Evolutionary conservation across 1,140 invertebrate genomes (phyloP), one percentile per base, ranked within the genome.

Genomic region (Batillaria attramentaria): DNA sequence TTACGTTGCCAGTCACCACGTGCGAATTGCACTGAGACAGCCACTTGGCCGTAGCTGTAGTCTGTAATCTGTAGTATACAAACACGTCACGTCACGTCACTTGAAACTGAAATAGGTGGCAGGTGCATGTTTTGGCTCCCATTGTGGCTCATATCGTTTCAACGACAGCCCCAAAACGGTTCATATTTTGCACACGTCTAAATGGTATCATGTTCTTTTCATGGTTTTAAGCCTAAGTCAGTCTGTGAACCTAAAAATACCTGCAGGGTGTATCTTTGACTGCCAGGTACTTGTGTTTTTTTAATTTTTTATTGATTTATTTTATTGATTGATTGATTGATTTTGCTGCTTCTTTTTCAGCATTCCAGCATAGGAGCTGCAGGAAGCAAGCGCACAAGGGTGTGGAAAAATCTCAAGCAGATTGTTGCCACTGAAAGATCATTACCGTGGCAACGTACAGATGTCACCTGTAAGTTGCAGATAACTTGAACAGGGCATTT

Each of bases 371-470:
- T 87, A 81, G 87, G 87, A n/a, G 81, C 84, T 76, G 81, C 86
- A 10, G 83, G 83, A 24, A 84, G 54, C 41, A 91, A 91, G 77
- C 90, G 86, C 79, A 87, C 85, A 31, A 84, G 88, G 68, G 83
- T 88, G 35, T 91, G 88, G 89, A 91, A 91, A 83, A 90, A 90
- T 68, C 77, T 91, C 0, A 88, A 89, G 76, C 90, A 90, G 73
- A 89, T 91, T 42, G 79, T 87, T n/a, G 78, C 87, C 57, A 84
- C 86, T 46, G 88, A 89, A 65, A 83, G 81, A 73, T 79, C 84
- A 68, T 83, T 88, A 42, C 83, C 85, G 78, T 87, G 87, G 86
- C 81, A 83, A 80, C 82, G 81, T 35, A 81, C 83, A 79, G 86
- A 86, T 83, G 85, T 86, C 2, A 87, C 86, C 60, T 89, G 88